Conservation (phyloP, 2,888 invertebrate species). For the Eledone cirrhosa region DNA sequence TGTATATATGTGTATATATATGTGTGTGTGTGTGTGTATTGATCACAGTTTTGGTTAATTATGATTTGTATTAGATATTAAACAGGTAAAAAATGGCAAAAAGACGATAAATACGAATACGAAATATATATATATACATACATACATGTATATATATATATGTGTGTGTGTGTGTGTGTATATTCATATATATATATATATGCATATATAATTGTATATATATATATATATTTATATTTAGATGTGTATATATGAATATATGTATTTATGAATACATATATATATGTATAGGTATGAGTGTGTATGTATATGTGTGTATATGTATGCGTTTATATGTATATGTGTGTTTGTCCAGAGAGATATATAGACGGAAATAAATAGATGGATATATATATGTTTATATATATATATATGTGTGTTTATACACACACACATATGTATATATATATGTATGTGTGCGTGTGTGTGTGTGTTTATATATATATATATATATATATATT, state of each 20-base stretch:
- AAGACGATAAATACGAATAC: background rate
- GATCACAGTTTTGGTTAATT: no score
- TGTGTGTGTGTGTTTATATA: background rate
- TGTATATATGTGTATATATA: no score
- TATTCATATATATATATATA: background rate
- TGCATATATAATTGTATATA: no score
- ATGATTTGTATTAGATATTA: no score
- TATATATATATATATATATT: conserved; percentile 1
- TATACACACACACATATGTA: background rate
- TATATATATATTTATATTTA: background rate
- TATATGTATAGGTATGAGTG: no score
- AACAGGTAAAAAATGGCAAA: background rate
- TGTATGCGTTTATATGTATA: background rate
- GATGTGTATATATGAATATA: background rate
- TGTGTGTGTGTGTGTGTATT: no score
- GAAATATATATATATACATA: background rate
- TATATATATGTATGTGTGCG: background rate
- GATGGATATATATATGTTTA: background rate
- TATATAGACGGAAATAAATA: background rate
- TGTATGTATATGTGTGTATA: background rate
- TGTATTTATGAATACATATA: background rate
- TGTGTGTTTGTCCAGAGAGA: background rate
- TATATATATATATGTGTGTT: background rate
- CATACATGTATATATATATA: background rate
- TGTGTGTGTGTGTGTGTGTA: background rate